A percentile compares a stretch with the other conserved stretches of the same genome.
Evolutionary conservation across 2,888 invertebrate genomes (phyloP).

Genomic region (Oxystoma pomonae): DNA sequence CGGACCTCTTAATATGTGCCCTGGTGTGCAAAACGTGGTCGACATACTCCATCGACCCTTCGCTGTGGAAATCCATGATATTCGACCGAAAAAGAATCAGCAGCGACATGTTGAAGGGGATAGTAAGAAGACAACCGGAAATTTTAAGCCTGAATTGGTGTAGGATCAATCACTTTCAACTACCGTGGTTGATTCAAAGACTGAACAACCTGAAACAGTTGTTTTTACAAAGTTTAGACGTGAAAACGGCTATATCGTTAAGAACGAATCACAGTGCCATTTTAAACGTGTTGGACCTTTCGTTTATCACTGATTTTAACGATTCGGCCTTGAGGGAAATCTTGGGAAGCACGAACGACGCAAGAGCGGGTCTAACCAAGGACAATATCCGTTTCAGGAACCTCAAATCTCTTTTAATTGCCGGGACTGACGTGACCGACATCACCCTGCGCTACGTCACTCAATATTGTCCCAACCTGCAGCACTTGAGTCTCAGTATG

Average conservation of each 20-base stretch:
- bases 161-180: slow-evolving; percentile 78
- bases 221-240: slow-evolving; percentile 70
- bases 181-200: slow-evolving; percentile 88
- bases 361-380: slow-evolving; percentile 71
- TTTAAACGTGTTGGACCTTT: slow-evolving; percentile 62
- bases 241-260: slow-evolving; percentile 73
- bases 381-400: slow-evolving; percentile 74
- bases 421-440: slow-evolving; percentile 88
- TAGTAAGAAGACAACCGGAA: slow-evolving; percentile 85
- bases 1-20: slow-evolving; percentile 67
- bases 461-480: slow-evolving; percentile 71
- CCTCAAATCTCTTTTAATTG: slow-evolving; percentile 68
- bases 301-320: slow-evolving; percentile 80
- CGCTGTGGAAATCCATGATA: slow-evolving; percentile 81
- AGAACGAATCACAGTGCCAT: slow-evolving; percentile 61
- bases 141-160: slow-evolving; percentile 85
- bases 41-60: slow-evolving; percentile 70
- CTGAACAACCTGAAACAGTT: slow-evolving; percentile 79
- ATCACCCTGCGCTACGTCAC: slow-evolving; percentile 74
- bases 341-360: slow-evolving; percentile 69
- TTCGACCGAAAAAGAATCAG: slow-evolving; percentile 61
- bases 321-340: slow-evolving; percentile 82
- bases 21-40: slow-evolving; percentile 88
- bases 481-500: slow-evolving; percentile 75
- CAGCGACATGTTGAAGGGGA: slow-evolving; percentile 54